phyloP scores from a whole-genome alignment of 2,888 invertebrate genomes.

The Anagyrus pseudococci region DNA sequence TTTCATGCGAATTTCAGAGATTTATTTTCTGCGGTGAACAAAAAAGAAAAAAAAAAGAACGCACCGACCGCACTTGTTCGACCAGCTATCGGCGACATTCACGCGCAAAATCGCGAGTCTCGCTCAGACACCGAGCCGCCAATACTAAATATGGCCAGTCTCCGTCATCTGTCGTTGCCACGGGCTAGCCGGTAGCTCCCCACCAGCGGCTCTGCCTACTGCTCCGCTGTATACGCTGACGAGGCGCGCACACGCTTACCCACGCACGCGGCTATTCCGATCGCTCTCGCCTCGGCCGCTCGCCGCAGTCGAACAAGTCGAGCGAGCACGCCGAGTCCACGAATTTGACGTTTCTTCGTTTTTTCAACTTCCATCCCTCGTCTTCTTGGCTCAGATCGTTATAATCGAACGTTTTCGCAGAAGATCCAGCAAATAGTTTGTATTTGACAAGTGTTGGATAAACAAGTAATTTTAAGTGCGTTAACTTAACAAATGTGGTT shows the following conservation, averaged over 20 bases:
- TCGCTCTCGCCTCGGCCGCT: slow-evolving; percentile 41
- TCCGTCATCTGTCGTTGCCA: slow-evolving; percentile 45
- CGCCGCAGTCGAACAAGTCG: slow-evolving; percentile 45
- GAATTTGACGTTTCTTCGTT: not conserved
- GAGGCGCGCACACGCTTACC: slow-evolving; percentile 39
- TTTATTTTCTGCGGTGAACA: too few relatives aligned
- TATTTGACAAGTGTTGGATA: too few relatives aligned
- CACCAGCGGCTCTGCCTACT: slow-evolving; percentile 38
- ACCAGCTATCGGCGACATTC: not conserved
- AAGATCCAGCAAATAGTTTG: too few relatives aligned
- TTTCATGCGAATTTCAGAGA: too few relatives aligned
- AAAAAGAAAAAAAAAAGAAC: too few relatives aligned
- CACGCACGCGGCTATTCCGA: slow-evolving; percentile 49
- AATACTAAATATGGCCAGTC: slow-evolving; percentile 56
- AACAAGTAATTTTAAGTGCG: too few relatives aligned
- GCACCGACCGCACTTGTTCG: too few relatives aligned
- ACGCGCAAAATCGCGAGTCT: not conserved
- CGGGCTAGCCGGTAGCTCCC: slow-evolving; percentile 3
- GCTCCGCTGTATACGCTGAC: not conserved
- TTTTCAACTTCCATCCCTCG: not conserved
- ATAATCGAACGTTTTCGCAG: too few relatives aligned
- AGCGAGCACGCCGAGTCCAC: slow-evolving; percentile 26
- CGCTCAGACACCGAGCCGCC: slow-evolving; percentile 42
- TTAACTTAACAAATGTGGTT: too few relatives aligned
- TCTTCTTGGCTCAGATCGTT: too few relatives aligned